phyloP scores from a whole-genome alignment of 2,797 vertebrate genomes.

The Myotis vivesi region DNA sequence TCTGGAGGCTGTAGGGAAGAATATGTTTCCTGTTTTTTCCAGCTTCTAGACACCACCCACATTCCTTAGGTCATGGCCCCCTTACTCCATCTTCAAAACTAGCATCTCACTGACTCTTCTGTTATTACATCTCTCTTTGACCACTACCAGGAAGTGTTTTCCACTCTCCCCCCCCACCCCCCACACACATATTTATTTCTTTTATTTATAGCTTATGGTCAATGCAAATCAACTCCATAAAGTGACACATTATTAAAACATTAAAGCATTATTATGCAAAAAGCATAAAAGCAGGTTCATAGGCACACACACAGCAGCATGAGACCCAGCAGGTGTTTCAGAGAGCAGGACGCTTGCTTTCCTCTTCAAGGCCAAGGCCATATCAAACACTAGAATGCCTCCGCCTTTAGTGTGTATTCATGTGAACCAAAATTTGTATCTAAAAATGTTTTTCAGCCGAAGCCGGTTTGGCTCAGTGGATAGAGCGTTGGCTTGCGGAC shows the following conservation, averaged over 20 bases:
- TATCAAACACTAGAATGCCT: neutral
- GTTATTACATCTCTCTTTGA: neutral
- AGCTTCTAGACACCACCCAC: neutral
- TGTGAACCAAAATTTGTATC: neutral
- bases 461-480: too few relatives aligned
- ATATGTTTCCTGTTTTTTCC: neutral
- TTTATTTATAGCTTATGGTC: neutral
- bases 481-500: too few relatives aligned
- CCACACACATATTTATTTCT: neutral
- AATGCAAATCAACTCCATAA: neutral
- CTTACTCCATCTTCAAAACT: neutral
- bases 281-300: neutral
- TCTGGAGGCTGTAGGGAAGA: neutral
- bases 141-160: neutral
- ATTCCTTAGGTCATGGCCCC: neutral
- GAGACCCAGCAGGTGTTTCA: neutral
- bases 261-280: neutral
- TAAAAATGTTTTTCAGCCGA: constrained; percentile 24
- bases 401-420: neutral
- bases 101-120: neutral
- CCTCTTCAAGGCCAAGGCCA: neutral
- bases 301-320: neutral
- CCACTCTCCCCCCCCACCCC: too few relatives aligned
- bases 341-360: neutral
- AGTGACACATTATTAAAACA: neutral